Conservation (phyloP, 1,140 invertebrate genomes). For the Caenorhabditis briggsae region DNA sequence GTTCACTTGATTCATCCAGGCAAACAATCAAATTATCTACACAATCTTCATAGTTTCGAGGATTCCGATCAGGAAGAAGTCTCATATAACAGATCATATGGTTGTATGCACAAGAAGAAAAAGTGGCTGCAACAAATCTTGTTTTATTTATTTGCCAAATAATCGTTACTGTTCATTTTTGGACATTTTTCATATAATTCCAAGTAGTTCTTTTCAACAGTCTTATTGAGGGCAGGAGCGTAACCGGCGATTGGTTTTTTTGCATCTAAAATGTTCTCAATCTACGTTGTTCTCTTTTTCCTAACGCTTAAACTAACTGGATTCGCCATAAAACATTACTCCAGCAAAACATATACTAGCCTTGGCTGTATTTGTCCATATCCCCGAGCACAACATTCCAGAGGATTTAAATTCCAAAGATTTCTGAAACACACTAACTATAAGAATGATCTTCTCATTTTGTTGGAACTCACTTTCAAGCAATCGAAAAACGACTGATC, state of each 20-base stretch:
- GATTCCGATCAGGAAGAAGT: neutral
- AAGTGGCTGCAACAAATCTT: neutral
- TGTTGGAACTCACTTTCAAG: neutral
- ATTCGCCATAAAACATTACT: too few relatives aligned
- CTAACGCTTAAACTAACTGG: too few relatives aligned
- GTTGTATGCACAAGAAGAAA: neutral
- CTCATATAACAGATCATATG: slow-evolving; percentile 3
- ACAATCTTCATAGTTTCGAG: slow-evolving; percentile 3
- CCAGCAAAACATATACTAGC: too few relatives aligned
- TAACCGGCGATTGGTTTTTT: neutral
- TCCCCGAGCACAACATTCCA: too few relatives aligned
- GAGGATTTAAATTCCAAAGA: too few relatives aligned
- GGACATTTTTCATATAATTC: neutral
- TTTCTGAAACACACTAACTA: too few relatives aligned
- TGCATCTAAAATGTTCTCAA: neutral
- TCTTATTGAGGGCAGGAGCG: neutral
- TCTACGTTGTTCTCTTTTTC: too few relatives aligned
- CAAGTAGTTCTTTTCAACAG: neutral
- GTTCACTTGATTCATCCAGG: neutral
- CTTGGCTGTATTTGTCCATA: too few relatives aligned
- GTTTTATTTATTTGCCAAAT: neutral
- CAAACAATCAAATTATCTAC: neutral
- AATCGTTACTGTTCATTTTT: neutral
- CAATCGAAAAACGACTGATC: neutral
- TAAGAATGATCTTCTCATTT: too few relatives aligned